Conservation (phyloP, 1,140 invertebrate species). For the Drosophila pandora region DNA sequence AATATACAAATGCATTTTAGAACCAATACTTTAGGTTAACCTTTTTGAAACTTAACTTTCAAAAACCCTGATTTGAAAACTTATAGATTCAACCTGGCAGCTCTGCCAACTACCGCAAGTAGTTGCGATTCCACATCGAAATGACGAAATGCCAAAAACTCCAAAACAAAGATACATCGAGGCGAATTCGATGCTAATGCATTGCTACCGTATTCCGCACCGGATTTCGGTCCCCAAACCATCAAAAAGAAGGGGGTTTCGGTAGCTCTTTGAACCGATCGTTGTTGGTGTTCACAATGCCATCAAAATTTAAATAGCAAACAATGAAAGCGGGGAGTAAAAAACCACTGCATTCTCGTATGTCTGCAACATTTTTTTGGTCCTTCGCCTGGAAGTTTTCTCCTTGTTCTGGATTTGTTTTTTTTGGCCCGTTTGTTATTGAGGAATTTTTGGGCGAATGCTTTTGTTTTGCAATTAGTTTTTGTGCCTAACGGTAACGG, state of each 20-base stretch:
- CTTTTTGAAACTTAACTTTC: no score
- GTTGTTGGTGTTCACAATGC: slow-evolving; percentile 73
- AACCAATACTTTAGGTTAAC: no score
- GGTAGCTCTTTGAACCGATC: slow-evolving; percentile 63
- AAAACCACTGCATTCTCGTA: slow-evolving; percentile 62
- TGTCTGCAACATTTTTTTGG: slow-evolving; percentile 75
- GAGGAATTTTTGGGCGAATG: slow-evolving; percentile 57
- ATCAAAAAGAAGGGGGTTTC: slow-evolving; percentile 18
- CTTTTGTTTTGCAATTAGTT: slow-evolving; percentile 68
- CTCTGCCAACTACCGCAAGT: slow-evolving; percentile 46
- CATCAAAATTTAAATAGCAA: slow-evolving; percentile 81
- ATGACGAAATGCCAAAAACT: slow-evolving; percentile 70
- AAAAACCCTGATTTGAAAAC: no score
- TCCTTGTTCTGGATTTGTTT: neutral
- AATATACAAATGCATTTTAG: no score
- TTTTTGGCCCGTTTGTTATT: slow-evolving; percentile 6
- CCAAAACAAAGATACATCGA: slow-evolving; percentile 47
- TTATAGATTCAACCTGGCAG: slow-evolving; percentile 26
- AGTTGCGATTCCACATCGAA: slow-evolving; percentile 3
- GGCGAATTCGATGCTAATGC: slow-evolving; percentile 72
- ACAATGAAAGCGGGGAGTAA: slow-evolving; percentile 34
- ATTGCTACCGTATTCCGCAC: slow-evolving; percentile 73
- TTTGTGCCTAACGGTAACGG: slow-evolving; percentile 48
- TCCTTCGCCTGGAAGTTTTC: neutral
- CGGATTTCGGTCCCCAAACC: slow-evolving; percentile 7